Conservation (phyloP, 2,888 invertebrate species). For the Papilio demoleus region DNA sequence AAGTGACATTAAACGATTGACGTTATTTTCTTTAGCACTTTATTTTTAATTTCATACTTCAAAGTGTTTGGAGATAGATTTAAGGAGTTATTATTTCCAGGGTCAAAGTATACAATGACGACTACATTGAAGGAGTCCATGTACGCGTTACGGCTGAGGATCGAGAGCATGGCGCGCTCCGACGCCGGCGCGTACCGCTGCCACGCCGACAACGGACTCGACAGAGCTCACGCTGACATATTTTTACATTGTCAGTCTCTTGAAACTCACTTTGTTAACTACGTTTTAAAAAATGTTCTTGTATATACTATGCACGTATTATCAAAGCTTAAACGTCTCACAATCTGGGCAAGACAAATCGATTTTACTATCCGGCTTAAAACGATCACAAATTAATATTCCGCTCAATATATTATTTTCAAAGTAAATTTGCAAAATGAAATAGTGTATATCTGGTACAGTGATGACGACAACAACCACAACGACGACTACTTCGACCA, state of each 20-base stretch:
- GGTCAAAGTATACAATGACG: constrained; percentile 66
- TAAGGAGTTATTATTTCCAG: constrained; percentile 47
- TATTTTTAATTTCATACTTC: neutral
- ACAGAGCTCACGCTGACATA: constrained; percentile 86
- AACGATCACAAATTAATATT: too few species aligned
- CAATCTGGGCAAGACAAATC: neutral
- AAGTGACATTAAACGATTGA: neutral
- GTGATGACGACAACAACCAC: constrained; percentile 74
- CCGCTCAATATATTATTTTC: too few species aligned
- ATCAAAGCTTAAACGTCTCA: too few species aligned
- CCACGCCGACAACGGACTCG: constrained; percentile 86
- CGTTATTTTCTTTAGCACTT: neutral
- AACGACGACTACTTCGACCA: constrained; percentile 65
- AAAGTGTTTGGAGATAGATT: neutral
- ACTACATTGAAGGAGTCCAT: constrained; percentile 79
- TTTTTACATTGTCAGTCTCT: constrained; percentile 85
- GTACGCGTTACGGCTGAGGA: constrained; percentile 84
- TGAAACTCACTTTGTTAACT: neutral
- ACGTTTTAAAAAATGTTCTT: too few species aligned
- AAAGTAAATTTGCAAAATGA: too few species aligned
- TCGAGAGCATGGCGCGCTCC: constrained; percentile 78
- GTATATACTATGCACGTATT: too few species aligned
- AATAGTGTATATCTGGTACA: constrained; percentile 42
- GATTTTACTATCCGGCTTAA: neutral
- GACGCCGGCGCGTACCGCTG: constrained; percentile 88